phyloP scores from a whole-genome alignment of 2,797 vertebrate genomes.

The Enteromius thamalakanensis region DNA sequence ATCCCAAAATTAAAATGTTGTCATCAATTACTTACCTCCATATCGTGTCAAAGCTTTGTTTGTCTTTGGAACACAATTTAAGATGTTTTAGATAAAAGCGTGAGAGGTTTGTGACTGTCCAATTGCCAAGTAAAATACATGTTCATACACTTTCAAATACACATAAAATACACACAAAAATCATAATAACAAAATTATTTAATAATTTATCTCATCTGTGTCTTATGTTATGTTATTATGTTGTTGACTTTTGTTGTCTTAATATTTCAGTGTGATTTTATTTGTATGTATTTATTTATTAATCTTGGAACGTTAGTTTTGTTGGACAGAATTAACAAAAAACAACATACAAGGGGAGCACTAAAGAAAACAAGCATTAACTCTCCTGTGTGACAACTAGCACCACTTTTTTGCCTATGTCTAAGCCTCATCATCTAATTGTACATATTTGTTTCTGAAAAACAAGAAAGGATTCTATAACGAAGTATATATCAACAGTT shows the following conservation, averaged over 20 bases:
- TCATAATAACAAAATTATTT: no score
- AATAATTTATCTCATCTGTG: no score
- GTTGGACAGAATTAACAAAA: background rate
- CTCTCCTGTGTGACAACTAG: background rate
- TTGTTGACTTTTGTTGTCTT: background rate
- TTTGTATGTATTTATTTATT: background rate
- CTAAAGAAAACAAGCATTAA: background rate
- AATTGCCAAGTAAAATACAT: no score
- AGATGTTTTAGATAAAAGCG: no score
- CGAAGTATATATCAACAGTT: constrained; percentile 45
- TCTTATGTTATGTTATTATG: background rate
- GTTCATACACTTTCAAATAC: no score
- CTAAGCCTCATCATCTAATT: constrained; percentile 25
- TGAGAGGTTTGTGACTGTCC: no score
- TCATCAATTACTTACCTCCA: no score
- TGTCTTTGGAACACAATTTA: no score
- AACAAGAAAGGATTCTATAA: constrained; percentile 54
- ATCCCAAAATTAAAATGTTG: no score
- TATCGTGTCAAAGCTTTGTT: no score
- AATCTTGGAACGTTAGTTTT: background rate
- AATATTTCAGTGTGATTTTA: background rate
- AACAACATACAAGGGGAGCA: background rate
- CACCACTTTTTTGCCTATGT: background rate
- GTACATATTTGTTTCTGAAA: constrained; percentile 44
- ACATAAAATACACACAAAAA: no score